phyloP scores from a whole-genome alignment of 2,888 invertebrate species.

The Lepidochitona cinerea region DNA sequence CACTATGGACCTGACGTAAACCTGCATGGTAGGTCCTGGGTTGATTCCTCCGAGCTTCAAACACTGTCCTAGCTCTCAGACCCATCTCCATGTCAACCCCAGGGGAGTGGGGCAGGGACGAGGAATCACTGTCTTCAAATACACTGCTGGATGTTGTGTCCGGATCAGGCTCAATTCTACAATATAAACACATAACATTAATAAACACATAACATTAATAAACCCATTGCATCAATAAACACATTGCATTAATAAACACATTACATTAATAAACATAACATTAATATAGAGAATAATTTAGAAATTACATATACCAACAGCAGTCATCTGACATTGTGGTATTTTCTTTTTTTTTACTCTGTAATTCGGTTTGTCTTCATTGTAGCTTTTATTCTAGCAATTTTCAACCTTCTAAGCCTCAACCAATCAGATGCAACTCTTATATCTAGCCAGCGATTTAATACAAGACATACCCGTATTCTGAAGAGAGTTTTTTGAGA shows the following conservation, averaged over 20 bases:
- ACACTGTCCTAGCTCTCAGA: neutral
- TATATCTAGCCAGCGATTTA: too few species aligned
- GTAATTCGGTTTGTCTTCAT: too few species aligned
- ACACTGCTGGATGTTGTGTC: conserved; percentile 63
- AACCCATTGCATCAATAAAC: neutral
- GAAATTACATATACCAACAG: neutral
- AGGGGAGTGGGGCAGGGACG: conserved; percentile 56
- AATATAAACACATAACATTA: conserved; percentile 10
- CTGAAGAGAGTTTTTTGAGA: conserved; percentile 62
- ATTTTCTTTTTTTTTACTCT: too few species aligned
- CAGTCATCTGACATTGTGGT: too few species aligned
- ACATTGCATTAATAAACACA: neutral
- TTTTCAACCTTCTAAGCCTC: too few species aligned
- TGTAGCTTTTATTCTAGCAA: too few species aligned
- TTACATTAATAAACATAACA: neutral
- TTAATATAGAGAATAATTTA: neutral
- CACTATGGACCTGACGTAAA: neutral
- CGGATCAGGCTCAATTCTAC: conserved; percentile 60
- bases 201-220: neutral
- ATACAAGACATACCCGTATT: conserved; percentile 51
- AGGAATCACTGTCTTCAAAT: conserved; percentile 57
- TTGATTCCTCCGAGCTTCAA: neutral
- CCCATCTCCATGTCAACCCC: conserved; percentile 48
- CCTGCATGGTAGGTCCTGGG: neutral
- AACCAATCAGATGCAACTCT: too few species aligned